Percentiles rank a stretch among this genome's conserved stretches.
These are phyloP conservation scores for Torymus texanus DNA, from an alignment of 2,888 invertebrate species.

Conservation along the genomic window DNA sequence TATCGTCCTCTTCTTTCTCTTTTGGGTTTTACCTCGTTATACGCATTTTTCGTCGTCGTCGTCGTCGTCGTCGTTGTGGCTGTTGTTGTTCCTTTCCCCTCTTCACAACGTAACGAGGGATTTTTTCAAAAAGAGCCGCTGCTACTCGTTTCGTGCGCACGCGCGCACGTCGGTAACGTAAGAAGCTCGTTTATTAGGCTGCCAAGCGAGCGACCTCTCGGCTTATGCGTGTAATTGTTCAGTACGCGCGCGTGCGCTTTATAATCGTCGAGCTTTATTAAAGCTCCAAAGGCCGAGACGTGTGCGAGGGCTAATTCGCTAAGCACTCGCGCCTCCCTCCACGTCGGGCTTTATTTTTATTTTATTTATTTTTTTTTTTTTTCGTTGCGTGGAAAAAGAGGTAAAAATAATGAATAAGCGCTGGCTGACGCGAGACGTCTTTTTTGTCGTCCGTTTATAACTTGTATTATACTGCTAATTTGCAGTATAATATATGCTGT, in stretches of 20 bases:
- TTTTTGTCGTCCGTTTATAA: too few species aligned
- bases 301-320: slow-evolving; percentile 43
- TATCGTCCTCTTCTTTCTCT: slow-evolving; percentile 2
- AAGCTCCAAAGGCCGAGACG: too few species aligned
- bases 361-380: background rate
- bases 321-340: slow-evolving; percentile 29
- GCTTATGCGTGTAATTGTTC: slow-evolving; percentile 43
- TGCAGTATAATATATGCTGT: too few species aligned
- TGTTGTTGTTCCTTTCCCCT: background rate
- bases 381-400: background rate
- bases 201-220: background rate
- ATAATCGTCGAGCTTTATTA: background rate
- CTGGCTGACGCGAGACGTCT: too few species aligned
- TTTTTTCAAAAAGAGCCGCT: slow-evolving; percentile 13
- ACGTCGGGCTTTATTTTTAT: background rate
- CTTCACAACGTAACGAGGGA: slow-evolving; percentile 31
- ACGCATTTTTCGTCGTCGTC: slow-evolving; percentile 5
- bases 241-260: slow-evolving; percentile 25
- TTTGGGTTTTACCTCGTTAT: slow-evolving; percentile 27
- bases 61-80: background rate
- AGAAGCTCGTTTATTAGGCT: slow-evolving; percentile 47
- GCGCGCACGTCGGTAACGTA: slow-evolving; percentile 16
- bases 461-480: too few species aligned
- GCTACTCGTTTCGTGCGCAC: too few species aligned
- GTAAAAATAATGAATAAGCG: background rate